A percentile compares a stretch with the other conserved stretches of the same genome.
Conservation (phyloP, 1,140 invertebrate species). For the Lucilia sericata region DNA sequence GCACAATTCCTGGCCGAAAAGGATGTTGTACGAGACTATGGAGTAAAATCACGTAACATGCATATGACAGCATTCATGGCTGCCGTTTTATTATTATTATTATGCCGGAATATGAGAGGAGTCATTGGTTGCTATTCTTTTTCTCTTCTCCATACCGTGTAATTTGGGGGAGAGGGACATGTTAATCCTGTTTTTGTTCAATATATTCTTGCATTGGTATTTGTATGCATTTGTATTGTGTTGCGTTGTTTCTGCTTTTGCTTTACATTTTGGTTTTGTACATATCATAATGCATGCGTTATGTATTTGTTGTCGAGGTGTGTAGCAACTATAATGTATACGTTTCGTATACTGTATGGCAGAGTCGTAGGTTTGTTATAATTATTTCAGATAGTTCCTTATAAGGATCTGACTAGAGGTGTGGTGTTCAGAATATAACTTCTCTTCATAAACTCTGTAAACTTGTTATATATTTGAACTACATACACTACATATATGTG, state of each 20-base stretch:
- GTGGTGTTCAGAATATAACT: too few relatives aligned
- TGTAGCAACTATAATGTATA: background rate
- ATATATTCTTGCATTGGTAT: slow-evolving; percentile 13
- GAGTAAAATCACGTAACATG: slow-evolving; percentile 34
- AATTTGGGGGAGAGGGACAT: background rate
- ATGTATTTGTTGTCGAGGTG: slow-evolving; percentile 38
- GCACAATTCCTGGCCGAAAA: background rate
- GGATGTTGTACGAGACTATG: slow-evolving; percentile 15
- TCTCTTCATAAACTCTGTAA: too few relatives aligned
- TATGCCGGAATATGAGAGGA: slow-evolving; percentile 19
- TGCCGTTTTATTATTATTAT: slow-evolving; percentile 35
- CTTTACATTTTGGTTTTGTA: slow-evolving; percentile 8
- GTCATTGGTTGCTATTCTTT: slow-evolving; percentile 17
- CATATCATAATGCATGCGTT: slow-evolving; percentile 47
- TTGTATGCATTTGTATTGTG: background rate
- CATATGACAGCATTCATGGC: slow-evolving; percentile 44
- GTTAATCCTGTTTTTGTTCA: slow-evolving; percentile 41
- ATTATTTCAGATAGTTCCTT: background rate
- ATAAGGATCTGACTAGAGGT: too few relatives aligned
- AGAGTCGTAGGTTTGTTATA: background rate
- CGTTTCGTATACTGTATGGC: background rate
- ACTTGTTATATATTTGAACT: too few relatives aligned
- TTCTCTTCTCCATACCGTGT: background rate
- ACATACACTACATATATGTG: too few relatives aligned
- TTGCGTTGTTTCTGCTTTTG: slow-evolving; percentile 17